phyloP scores from a whole-genome alignment of 2,888 invertebrate genomes.

The Caenorhabditis plicata region DNA sequence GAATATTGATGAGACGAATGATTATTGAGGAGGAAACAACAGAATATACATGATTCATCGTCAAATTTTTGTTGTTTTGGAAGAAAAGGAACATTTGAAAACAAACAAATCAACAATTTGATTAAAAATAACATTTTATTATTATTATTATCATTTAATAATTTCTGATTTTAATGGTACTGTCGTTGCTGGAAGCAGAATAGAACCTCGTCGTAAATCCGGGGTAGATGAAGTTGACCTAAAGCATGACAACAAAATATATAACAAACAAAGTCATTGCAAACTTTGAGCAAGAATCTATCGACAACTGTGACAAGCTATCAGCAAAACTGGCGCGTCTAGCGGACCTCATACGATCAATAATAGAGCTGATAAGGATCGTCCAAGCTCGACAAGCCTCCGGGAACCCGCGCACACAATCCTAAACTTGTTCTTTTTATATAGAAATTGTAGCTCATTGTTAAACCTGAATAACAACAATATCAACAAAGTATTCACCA shows the following conservation, averaged over 20 bases:
- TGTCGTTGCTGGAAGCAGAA: constrained; percentile 28
- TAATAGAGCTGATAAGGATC: constrained; percentile 54
- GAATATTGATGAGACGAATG: constrained; percentile 3
- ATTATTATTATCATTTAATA: constrained; percentile 9
- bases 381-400: constrained; percentile 62
- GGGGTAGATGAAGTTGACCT: too few relatives aligned
- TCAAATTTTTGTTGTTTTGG: neutral
- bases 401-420: constrained; percentile 59
- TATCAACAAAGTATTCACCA: constrained; percentile 59
- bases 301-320: neutral
- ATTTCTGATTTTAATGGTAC: too few relatives aligned
- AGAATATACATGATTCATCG: constrained; percentile 7
- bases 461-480: constrained; percentile 56
- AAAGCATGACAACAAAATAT: neutral
- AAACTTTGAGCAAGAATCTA: neutral
- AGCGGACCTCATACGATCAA: constrained; percentile 55
- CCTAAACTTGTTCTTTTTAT: constrained; percentile 28
- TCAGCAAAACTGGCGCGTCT: constrained; percentile 30
- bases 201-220: constrained; percentile 27
- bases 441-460: neutral
- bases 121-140: constrained; percentile 7
- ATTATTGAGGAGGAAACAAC: neutral
- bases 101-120: neutral
- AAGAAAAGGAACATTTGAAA: neutral
- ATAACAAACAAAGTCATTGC: neutral